Percentiles rank a stretch among this genome's conserved stretches.
Evolutionary conservation across 2,888 invertebrate genomes (phyloP).

Genomic region (Tachystola acroxantha): DNA sequence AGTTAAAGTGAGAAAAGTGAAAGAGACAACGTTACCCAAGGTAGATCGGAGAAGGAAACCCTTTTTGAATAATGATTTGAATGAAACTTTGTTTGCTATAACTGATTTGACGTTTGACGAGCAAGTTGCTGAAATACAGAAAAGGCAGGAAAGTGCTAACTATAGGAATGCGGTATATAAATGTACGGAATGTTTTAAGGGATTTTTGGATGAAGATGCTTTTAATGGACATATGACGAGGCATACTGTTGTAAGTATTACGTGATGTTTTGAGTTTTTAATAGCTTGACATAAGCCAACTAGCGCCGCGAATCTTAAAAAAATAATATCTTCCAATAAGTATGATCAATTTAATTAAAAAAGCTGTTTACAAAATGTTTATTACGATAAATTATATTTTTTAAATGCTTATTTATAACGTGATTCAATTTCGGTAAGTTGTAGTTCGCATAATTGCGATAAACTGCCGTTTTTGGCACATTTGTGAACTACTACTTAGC

Average conservation of each 20-base stretch:
- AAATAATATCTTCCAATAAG: too few species aligned
- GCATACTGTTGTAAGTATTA: slow-evolving; percentile 53
- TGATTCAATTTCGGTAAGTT: too few species aligned
- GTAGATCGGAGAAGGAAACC: slow-evolving; percentile 56
- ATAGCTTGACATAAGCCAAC: too few species aligned
- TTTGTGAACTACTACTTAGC: too few species aligned
- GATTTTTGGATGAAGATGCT: slow-evolving; percentile 57
- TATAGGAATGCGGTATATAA: slow-evolving; percentile 58
- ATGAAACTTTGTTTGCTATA: slow-evolving; percentile 55
- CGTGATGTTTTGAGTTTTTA: too few species aligned
- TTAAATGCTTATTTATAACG: too few species aligned
- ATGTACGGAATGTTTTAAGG: slow-evolving; percentile 58
- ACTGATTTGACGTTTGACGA: slow-evolving; percentile 36
- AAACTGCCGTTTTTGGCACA: too few species aligned
- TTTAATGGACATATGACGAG: slow-evolving; percentile 53
- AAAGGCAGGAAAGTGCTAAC: slow-evolving; percentile 51
- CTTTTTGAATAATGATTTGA: slow-evolving; percentile 54
- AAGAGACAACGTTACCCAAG: slow-evolving; percentile 33
- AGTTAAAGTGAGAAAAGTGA: slow-evolving; percentile 2
- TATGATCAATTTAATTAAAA: too few species aligned
- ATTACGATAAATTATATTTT: too few species aligned
- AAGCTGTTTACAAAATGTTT: too few species aligned
- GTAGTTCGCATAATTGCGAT: too few species aligned
- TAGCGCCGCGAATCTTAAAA: too few species aligned
- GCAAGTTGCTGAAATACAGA: slow-evolving; percentile 58